Conservation (phyloP, 2,888 invertebrate species). For the Frankliniella fusca region DNA sequence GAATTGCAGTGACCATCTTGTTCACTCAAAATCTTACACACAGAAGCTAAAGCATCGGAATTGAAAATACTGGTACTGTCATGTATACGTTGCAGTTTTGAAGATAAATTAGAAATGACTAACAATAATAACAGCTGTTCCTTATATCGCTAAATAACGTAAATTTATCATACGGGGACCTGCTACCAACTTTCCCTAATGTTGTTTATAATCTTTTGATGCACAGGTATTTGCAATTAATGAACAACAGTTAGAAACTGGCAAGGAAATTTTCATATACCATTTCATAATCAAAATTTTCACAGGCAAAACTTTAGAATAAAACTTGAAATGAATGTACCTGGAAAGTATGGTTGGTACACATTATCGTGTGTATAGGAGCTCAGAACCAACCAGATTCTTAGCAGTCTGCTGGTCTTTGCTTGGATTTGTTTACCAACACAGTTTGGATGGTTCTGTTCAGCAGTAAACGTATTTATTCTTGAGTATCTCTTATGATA, state of each 20-base stretch:
- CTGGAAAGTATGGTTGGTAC: background rate
- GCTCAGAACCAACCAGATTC: background rate
- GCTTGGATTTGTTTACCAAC: background rate
- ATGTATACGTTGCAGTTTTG: background rate
- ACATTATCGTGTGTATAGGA: background rate
- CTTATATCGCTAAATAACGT: background rate
- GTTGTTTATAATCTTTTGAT: background rate
- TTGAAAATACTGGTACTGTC: background rate
- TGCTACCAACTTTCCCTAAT: too few species aligned
- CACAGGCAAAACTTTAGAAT: background rate
- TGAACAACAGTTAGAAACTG: background rate
- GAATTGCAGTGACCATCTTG: too few species aligned
- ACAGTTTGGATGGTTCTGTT: background rate
- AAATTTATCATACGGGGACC: too few species aligned
- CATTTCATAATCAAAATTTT: background rate
- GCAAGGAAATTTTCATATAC: background rate
- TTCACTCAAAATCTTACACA: background rate
- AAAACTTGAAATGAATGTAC: background rate
- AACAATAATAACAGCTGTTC: background rate
- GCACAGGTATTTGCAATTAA: background rate
- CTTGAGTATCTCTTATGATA: background rate
- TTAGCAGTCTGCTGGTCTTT: background rate
- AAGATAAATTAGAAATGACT: background rate
- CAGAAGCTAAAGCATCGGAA: background rate
- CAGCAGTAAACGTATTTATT: background rate